Evolutionary conservation across 2,113 vertebrate genomes (phyloP).

Genomic region (Abramis brama): DNA sequence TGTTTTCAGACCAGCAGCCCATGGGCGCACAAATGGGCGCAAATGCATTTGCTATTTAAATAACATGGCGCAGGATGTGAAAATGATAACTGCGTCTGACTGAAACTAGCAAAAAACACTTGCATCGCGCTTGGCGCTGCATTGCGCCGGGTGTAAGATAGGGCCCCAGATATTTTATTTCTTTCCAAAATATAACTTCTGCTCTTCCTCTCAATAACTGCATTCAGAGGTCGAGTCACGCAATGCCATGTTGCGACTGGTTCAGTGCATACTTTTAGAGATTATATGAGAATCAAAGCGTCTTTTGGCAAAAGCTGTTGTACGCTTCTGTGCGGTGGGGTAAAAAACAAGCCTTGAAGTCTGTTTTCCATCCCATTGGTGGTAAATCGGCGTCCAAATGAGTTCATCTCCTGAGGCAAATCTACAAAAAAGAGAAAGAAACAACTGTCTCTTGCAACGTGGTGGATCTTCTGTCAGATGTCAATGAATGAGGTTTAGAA

Average conservation of each 20-base stretch:
- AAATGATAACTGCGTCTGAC: too few relatives aligned
- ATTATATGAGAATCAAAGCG: background rate
- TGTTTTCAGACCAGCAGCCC: too few relatives aligned
- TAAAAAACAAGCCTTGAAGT: conserved; percentile 29
- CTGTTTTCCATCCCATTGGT: conserved; percentile 29
- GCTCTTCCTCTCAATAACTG: conserved; percentile 56
- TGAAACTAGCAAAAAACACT: too few relatives aligned
- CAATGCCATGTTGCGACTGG: conserved; percentile 30
- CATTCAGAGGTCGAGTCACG: conserved; percentile 62
- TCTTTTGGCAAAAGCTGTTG: background rate
- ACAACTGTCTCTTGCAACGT: conserved; percentile 14
- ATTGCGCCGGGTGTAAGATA: too few relatives aligned
- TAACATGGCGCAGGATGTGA: too few relatives aligned
- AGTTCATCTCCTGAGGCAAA: conserved; percentile 33
- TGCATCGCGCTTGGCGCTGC: too few relatives aligned
- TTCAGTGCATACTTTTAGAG: conserved; percentile 22
- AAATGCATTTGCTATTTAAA: too few relatives aligned
- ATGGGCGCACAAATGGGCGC: too few relatives aligned
- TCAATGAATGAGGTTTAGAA: conserved; percentile 8
- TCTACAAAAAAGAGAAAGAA: background rate
- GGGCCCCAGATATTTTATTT: conserved; percentile 63
- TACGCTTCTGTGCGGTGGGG: background rate
- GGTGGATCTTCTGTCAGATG: conserved; percentile 8
- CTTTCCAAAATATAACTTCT: conserved; percentile 58
- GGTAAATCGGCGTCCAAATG: conserved; percentile 15